Percentiles rank a stretch among this genome's conserved stretches.
phyloP scores from a whole-genome alignment of 92 coral and sea anemone species.

The Isaurus tuberculatus region DNA sequence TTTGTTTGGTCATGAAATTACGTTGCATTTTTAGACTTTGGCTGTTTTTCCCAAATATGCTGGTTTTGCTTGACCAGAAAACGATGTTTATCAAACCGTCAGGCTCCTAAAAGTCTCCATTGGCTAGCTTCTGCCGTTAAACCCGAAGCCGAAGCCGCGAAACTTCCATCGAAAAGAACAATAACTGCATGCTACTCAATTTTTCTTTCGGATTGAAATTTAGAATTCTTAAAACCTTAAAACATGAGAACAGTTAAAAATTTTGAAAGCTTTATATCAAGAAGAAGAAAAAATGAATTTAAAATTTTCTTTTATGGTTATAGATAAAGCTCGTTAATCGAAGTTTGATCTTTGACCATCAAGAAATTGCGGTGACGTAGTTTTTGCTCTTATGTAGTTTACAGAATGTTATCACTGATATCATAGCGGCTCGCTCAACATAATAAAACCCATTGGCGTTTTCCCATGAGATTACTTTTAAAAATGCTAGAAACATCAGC shows the following conservation, averaged over 20 bases:
- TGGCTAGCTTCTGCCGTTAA: neutral
- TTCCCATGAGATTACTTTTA: neutral
- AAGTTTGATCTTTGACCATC: neutral
- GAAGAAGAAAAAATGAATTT: neutral
- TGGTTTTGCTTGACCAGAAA: neutral
- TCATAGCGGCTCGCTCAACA: neutral
- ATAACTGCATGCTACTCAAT: neutral
- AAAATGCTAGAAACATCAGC: neutral
- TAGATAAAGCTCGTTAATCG: neutral
- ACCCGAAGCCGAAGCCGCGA: too few relatives aligned
- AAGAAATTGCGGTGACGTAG: neutral
- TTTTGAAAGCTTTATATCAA: neutral
- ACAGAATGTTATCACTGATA: neutral
- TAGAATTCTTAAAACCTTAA: too few relatives aligned
- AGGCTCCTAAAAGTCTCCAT: neutral
- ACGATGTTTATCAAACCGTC: neutral
- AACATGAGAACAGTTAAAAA: neutral
- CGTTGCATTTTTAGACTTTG: neutral
- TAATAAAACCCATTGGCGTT: conserved; percentile 2
- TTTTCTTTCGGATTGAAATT: neutral
- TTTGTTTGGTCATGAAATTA: neutral
- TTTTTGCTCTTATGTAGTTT: neutral
- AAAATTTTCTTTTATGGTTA: neutral
- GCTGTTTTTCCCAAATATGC: neutral
- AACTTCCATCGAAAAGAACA: neutral